A percentile compares a stretch with the other conserved stretches of the same genome.
These are phyloP conservation scores for Perccottus glenii DNA, from an alignment of 2,113 vertebrate species.

Conservation along the genomic window DNA sequence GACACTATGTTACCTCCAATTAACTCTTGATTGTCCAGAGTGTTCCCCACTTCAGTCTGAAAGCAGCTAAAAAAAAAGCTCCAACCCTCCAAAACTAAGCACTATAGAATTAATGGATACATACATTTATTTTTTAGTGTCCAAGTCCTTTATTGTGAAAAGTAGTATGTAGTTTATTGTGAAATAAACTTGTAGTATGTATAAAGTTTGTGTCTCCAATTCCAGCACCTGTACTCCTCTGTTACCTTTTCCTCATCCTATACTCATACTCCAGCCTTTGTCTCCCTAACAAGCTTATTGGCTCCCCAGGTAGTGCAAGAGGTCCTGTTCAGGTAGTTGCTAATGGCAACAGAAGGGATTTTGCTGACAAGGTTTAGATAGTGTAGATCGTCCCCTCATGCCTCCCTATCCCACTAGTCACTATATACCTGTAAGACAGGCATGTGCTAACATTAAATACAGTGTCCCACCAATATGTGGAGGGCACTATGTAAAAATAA, in stretches of 20 bases:
- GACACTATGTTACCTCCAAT: no score
- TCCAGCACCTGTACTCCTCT: slow-evolving; percentile 27
- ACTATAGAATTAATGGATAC: no score
- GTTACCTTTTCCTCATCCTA: slow-evolving; percentile 36
- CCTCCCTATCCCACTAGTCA: slow-evolving; percentile 19
- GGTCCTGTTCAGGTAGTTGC: slow-evolving; percentile 63
- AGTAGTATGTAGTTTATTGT: slow-evolving; percentile 4
- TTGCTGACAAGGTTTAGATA: slow-evolving; percentile 62
- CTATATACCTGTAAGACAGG: slow-evolving; percentile 5
- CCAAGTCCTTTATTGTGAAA: no score
- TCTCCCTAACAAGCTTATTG: slow-evolving; percentile 66
- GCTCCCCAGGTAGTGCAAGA: slow-evolving; percentile 50
- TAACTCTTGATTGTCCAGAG: no score
- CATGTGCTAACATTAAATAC: background rate
- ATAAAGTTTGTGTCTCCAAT: slow-evolving; percentile 8
- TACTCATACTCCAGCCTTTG: slow-evolving; percentile 34
- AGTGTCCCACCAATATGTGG: background rate
- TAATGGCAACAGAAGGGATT: slow-evolving; percentile 69
- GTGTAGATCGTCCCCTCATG: slow-evolving; percentile 51
- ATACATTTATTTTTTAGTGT: no score
- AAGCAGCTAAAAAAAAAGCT: no score
- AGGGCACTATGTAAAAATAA: no score
- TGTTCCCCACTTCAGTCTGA: no score
- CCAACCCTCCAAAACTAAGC: no score
- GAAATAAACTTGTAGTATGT: slow-evolving; percentile 3